These are phyloP conservation scores for Graphium colonna DNA, from an alignment of 2,888 invertebrate genomes.

Conservation along the genomic window DNA sequence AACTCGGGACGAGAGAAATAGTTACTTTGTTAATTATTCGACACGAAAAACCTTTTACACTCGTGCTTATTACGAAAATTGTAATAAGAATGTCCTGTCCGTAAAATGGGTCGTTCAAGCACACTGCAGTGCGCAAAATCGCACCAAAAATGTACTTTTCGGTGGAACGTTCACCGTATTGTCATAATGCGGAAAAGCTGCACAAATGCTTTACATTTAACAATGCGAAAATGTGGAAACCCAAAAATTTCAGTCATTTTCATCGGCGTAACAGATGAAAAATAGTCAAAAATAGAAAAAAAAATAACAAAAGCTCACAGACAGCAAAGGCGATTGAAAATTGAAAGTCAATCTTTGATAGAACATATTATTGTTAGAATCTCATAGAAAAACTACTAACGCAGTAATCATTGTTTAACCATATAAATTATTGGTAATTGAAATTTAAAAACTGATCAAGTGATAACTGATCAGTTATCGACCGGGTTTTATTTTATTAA, in stretches of 20 bases:
- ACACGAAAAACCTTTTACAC: constrained; percentile 17
- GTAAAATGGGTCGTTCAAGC: constrained; percentile 16
- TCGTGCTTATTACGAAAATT: constrained; percentile 2
- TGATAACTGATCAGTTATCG: too few relatives aligned
- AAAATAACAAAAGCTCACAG: too few relatives aligned
- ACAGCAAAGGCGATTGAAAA: too few relatives aligned
- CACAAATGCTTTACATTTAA: constrained; percentile 1
- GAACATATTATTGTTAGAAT: too few relatives aligned
- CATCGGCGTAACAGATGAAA: background rate
- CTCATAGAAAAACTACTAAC: too few relatives aligned
- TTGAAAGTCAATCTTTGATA: too few relatives aligned
- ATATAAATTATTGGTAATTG: too few relatives aligned
- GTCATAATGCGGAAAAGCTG: constrained; percentile 12
- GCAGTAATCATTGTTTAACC: too few relatives aligned
- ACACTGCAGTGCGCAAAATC: constrained; percentile 2
- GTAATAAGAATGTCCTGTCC: background rate
- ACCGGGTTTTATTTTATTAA: too few relatives aligned
- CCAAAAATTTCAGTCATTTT: background rate
- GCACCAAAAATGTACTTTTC: background rate
- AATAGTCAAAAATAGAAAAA: too few relatives aligned
- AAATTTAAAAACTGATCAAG: too few relatives aligned
- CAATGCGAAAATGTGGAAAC: background rate
- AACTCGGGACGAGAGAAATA: constrained; percentile 2
- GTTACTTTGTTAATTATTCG: constrained; percentile 2
- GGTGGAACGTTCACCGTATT: background rate